Evolutionary conservation across 2,797 vertebrate genomes (phyloP), one percentile per base, ranked within the genome.

Genomic region (Lepus oiostolus): DNA sequence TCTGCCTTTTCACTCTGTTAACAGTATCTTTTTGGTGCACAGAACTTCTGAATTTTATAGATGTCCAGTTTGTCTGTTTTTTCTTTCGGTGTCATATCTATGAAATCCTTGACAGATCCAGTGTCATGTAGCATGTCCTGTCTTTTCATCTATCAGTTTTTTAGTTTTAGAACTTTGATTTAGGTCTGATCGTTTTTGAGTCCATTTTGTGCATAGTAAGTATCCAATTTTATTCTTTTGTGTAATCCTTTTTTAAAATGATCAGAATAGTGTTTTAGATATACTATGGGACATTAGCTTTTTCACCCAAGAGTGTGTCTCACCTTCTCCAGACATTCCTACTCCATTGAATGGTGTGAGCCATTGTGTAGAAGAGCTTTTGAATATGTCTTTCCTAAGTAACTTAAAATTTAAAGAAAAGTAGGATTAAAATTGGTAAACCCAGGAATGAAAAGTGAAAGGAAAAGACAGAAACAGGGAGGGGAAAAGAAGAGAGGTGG

Each of bases 361-460:
- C 54, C 52, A 70, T 8, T 75, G 19, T 65, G 28, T 74, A 74
- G 42, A 38, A 65, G 71, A 86, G 16, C 26, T 79, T 93, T 79
- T 85, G n/a, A 9, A 50, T 83, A 35, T 35, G 94, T n/a, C 50
- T 88, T 28, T 50, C n/a, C 67, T 86, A 85, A 72, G 0, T 32
- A 54, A 86, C 35, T 77, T 88, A 42, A 74, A 62, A 67, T 85
- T 68, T 85, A 90, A 90, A 70, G 62, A 84, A 65, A 83, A 65
- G 42, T 24, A 96, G 42, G 42, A 42, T 70, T 58, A 90, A 21
- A 30, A 77, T 50, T 74, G 38, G 83, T 87, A 93, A 90, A 68
- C 38, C 14, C 38, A 67, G 71, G 9, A 74, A 63, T 79, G 77
- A 87, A 91, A 90, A 72, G 54, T 76, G 47, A 81, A 90, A 65